Base-by-base conservation (phyloP, 2,888 invertebrate species). In the Dichetophora obliterata region DNA sequence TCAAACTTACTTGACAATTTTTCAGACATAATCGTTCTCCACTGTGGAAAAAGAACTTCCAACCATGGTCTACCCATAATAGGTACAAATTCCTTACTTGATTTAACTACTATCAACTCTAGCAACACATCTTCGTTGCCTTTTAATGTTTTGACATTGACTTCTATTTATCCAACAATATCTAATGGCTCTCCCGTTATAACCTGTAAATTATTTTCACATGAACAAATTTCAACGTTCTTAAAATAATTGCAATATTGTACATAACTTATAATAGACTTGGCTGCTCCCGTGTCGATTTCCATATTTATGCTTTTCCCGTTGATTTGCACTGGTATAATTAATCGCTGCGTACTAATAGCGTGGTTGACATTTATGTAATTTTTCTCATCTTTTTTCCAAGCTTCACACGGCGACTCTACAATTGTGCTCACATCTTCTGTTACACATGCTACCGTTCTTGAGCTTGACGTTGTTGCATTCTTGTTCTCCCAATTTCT, bases 51-150 rank as follows among this genome's bases (percentile, higher is more conserved):
- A 3, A 69, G 22, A 9, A 27, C 24, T 22, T 69, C 69, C 43
- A 69, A 24, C 69, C 69, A 50, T n/a, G 14, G 11, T 19, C 69
- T 50, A 22, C 69, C 69, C 52, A 69, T 27, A 19, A 69, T 19
- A 11, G 69, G 69, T 11, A n/a, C 11, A 50, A 69, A 50, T 2
- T 50, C 16, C 22, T 16, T 52, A 27, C 27, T 19, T 52, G 50
- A 27, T 22, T 69, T 69, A 3, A 69, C 14, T 1, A 69, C 69
- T 6, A 69, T 27, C 50, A 69, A 27, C 3, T 65, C 19, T 5
- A 65, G 31, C 2, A 2, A 19, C 59, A 19, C 22, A 8, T 22
- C 19, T 22, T 59, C 24, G 4, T 19, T 22, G 24, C 22, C 37
- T 19, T 19, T 5, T 22, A 37, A 37, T n/a, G 22, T 8, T 34